Conservation (phyloP, 2,888 invertebrate species). For the Euphydryas editha region DNA sequence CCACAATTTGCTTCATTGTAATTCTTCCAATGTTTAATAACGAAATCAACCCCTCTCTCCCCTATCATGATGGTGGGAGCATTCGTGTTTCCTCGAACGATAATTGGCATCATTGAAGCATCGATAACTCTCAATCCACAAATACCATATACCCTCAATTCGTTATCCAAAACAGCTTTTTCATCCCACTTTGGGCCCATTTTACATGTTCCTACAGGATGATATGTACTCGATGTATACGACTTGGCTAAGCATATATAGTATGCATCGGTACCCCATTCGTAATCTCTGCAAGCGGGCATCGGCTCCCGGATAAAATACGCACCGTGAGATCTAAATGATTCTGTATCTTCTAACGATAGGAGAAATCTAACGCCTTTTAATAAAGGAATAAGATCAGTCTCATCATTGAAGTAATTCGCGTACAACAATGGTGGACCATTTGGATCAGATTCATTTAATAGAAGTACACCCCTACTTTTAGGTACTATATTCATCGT, state of each 20-base stretch:
- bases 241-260: conserved; percentile 84
- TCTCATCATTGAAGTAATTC: conserved; percentile 82
- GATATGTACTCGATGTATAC: conserved; percentile 81
- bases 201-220: conserved; percentile 68
- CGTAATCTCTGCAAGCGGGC: conserved; percentile 78
- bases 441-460: conserved; percentile 87
- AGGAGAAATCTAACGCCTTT: conserved; percentile 84
- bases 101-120: conserved; percentile 91
- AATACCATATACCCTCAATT: conserved; percentile 86
- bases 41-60: conserved; percentile 52
- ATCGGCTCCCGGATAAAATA: conserved; percentile 78
- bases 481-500: conserved; percentile 84
- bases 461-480: conserved; percentile 83
- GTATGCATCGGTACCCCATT: conserved; percentile 86
- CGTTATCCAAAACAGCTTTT: conserved; percentile 86
- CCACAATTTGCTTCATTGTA: not conserved
- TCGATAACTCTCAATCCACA: conserved; percentile 87
- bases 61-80: conserved; percentile 79
- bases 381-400: conserved; percentile 84
- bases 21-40: conserved; percentile 59
- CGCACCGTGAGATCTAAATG: conserved; percentile 82
- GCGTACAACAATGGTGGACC: conserved; percentile 88
- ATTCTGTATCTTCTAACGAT: conserved; percentile 80
- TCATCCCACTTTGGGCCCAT: conserved; percentile 82
- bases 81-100: conserved; percentile 91